Conservation (phyloP, 2,888 invertebrate species). For the Mythimna vitellina region DNA sequence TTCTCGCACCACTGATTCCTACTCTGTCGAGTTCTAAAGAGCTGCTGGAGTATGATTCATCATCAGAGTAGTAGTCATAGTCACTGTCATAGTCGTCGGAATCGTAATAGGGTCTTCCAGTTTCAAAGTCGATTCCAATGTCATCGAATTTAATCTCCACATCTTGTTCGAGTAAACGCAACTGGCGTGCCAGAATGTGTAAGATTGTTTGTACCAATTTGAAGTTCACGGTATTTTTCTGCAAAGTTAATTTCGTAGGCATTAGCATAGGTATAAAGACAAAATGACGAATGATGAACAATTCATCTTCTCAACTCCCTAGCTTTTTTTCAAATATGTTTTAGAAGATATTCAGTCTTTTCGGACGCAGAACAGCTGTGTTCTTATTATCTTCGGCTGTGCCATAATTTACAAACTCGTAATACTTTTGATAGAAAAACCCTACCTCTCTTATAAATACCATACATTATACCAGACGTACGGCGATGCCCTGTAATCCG, state of each 20-base stretch:
- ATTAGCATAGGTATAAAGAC: background rate
- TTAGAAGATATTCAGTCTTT: background rate
- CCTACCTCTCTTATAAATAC: background rate
- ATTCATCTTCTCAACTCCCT: background rate
- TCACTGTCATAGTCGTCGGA: background rate
- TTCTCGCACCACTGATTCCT: background rate
- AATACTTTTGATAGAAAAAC: background rate
- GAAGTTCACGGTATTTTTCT: constrained; percentile 44
- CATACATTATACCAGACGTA: no score
- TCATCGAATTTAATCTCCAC: constrained; percentile 74
- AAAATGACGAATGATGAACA: background rate
- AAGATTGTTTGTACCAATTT: constrained; percentile 79
- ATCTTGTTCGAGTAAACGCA: constrained; percentile 79
- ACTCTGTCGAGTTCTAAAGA: background rate
- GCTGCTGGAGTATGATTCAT: background rate
- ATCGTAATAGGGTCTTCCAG: background rate
- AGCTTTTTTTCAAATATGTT: background rate
- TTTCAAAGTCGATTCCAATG: background rate
- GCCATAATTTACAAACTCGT: background rate
- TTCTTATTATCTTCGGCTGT: background rate
- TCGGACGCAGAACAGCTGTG: background rate
- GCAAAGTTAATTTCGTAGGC: background rate
- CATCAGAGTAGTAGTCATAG: constrained; percentile 21
- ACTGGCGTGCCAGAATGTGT: constrained; percentile 80
- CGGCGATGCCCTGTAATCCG: no score